These are phyloP conservation scores for Enteromius thamalakanensis DNA, from an alignment of 2,797 vertebrate species.

Conservation along the genomic window DNA sequence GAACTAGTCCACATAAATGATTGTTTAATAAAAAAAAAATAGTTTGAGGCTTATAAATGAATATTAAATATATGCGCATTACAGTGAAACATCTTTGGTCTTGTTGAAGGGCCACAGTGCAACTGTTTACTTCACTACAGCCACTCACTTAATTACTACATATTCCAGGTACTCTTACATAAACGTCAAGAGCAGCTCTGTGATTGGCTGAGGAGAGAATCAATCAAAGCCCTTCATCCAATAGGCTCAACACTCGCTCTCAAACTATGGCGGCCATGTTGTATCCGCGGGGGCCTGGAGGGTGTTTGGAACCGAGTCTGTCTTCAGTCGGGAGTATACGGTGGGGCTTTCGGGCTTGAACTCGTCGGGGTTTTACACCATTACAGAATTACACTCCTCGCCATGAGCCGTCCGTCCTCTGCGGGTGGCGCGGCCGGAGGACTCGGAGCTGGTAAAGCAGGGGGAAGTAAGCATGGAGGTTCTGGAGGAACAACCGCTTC, in stretches of 20 bases:
- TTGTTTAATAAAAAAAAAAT: neutral
- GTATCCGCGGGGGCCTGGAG: constrained; percentile 65
- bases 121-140: constrained; percentile 13
- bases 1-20: neutral
- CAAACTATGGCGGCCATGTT: constrained; percentile 78
- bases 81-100: neutral
- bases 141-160: constrained; percentile 32
- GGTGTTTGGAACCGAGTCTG: constrained; percentile 60
- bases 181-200: neutral
- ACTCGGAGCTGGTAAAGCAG: constrained; percentile 72
- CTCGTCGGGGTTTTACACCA: constrained; percentile 44
- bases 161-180: constrained; percentile 28
- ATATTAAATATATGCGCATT: neutral
- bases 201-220: constrained; percentile 67
- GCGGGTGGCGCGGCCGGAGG: constrained; percentile 73
- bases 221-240: constrained; percentile 60
- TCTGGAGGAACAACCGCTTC: constrained; percentile 59
- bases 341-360: constrained; percentile 52
- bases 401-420: constrained; percentile 80
- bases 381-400: constrained; percentile 57
- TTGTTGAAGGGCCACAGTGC: neutral
- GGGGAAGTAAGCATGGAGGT: constrained; percentile 75
- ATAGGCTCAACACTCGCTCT: constrained; percentile 56
- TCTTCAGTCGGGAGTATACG: constrained; percentile 53
- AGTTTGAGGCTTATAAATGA: neutral